Evolutionary conservation across 2,888 invertebrate genomes (phyloP).

Genomic region (Volucella inflata): DNA sequence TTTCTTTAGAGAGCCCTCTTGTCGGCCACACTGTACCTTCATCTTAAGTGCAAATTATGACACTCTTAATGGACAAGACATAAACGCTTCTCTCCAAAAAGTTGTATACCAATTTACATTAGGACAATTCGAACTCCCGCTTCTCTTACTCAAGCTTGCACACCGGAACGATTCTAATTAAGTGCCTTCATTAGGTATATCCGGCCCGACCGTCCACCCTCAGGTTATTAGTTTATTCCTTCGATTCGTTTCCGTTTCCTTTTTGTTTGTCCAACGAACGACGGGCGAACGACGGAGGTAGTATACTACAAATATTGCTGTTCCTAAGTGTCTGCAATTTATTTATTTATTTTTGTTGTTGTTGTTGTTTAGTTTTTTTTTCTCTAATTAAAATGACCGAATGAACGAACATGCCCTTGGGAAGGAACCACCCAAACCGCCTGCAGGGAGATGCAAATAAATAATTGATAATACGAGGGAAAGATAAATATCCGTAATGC

Average conservation of each 20-base stretch:
- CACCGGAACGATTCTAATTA: constrained; percentile 53
- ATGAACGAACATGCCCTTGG: constrained; percentile 8
- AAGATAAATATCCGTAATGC: constrained; percentile 50
- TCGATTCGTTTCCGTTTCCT: constrained; percentile 31
- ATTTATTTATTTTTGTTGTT: neutral
- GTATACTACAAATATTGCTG: no score
- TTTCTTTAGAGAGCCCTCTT: neutral
- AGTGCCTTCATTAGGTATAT: constrained; percentile 39
- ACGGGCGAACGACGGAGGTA: no score
- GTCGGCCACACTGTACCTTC: neutral
- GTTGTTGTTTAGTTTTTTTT: constrained; percentile 24
- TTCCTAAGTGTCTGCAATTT: neutral
- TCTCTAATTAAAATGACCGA: constrained; percentile 51
- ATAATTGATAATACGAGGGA: constrained; percentile 34
- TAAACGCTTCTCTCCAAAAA: constrained; percentile 19
- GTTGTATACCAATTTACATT: constrained; percentile 38
- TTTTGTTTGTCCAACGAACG: neutral
- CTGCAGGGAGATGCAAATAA: constrained; percentile 25
- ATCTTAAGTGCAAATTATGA: constrained; percentile 24
- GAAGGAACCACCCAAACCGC: neutral
- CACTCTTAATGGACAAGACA: constrained; percentile 18
- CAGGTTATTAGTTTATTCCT: constrained; percentile 15
- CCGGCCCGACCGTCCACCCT: constrained; percentile 13
- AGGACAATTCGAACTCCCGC: constrained; percentile 1
- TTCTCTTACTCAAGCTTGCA: constrained; percentile 4